Percentiles rank a stretch among this genome's conserved stretches.
phyloP scores from a whole-genome alignment of 2,797 vertebrate species.

The Silurus aristotelis region DNA sequence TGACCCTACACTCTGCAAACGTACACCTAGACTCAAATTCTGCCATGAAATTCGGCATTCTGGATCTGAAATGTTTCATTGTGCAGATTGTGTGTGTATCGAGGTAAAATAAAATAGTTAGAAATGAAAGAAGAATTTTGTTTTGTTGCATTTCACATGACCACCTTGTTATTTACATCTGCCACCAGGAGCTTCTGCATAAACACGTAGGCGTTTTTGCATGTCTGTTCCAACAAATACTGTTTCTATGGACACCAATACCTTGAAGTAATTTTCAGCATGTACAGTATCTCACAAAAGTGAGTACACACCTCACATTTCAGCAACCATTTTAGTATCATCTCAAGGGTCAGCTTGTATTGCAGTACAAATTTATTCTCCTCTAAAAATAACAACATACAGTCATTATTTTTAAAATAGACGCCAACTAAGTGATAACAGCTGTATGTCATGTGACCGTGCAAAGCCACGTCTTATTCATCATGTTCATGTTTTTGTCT shows the following conservation, averaged over 20 bases:
- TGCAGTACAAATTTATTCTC: too few relatives aligned
- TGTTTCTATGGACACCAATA: background rate
- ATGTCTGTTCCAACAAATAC: background rate
- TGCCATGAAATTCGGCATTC: background rate
- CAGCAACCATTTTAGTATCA: too few relatives aligned
- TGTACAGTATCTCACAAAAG: background rate
- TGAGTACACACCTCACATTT: too few relatives aligned
- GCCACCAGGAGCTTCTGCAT: background rate
- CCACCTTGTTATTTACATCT: conserved; percentile 1
- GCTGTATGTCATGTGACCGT: too few relatives aligned
- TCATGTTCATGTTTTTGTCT: too few relatives aligned
- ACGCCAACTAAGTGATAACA: too few relatives aligned
- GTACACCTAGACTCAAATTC: background rate
- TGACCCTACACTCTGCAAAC: background rate
- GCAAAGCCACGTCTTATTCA: too few relatives aligned
- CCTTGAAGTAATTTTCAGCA: background rate
- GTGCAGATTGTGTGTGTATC: too few relatives aligned
- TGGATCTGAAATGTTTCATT: background rate
- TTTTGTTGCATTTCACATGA: background rate
- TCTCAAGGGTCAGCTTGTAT: too few relatives aligned
- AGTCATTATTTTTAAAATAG: too few relatives aligned
- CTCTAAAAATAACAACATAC: too few relatives aligned
- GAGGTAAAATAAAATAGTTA: background rate
- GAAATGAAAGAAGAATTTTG: background rate
- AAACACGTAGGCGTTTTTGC: background rate